Conservation (phyloP, 1,140 invertebrate genomes). For the Atta texana region DNA sequence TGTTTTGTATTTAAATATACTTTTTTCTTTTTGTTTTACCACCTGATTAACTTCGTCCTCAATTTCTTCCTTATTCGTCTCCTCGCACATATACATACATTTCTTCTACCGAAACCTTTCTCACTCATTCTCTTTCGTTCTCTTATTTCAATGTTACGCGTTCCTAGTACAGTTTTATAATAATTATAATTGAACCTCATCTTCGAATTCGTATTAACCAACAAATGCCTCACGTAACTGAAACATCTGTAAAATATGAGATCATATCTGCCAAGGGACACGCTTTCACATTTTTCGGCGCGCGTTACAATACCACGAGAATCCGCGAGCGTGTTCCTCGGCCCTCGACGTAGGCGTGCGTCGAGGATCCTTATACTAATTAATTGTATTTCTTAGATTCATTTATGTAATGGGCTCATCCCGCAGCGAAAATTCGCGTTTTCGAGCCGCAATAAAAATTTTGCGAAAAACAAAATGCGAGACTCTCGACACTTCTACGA, state of each 20-base stretch:
- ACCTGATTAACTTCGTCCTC: conserved; percentile 47
- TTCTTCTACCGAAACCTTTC: conserved; percentile 38
- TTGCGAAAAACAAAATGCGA: conserved; percentile 41
- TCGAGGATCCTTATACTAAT: conserved; percentile 62
- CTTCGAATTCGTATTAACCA: conserved; percentile 66
- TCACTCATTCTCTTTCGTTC: conserved; percentile 55
- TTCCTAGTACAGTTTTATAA: conserved; percentile 47
- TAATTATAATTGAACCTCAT: conserved; percentile 57
- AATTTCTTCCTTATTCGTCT: conserved; percentile 13
- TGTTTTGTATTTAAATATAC: conserved; percentile 68
- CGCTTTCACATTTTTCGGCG: conserved; percentile 53
- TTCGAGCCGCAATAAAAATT: conserved; percentile 32
- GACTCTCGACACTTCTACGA: neutral
- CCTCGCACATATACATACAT: conserved; percentile 11
- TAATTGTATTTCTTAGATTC: conserved; percentile 60
- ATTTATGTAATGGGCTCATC: conserved; percentile 44
- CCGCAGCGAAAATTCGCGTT: conserved; percentile 1
- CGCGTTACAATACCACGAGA: conserved; percentile 35
- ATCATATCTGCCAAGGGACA: conserved; percentile 71
- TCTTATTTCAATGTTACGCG: conserved; percentile 52
- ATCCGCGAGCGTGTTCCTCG: conserved; percentile 57
- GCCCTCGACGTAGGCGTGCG: conserved; percentile 28
- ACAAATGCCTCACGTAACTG: conserved; percentile 64
- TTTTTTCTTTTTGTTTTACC: conserved; percentile 58
- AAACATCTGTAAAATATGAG: conserved; percentile 75